Conservation (phyloP, 2,113 vertebrate species). For the Xiphorhynchus elegans region DNA sequence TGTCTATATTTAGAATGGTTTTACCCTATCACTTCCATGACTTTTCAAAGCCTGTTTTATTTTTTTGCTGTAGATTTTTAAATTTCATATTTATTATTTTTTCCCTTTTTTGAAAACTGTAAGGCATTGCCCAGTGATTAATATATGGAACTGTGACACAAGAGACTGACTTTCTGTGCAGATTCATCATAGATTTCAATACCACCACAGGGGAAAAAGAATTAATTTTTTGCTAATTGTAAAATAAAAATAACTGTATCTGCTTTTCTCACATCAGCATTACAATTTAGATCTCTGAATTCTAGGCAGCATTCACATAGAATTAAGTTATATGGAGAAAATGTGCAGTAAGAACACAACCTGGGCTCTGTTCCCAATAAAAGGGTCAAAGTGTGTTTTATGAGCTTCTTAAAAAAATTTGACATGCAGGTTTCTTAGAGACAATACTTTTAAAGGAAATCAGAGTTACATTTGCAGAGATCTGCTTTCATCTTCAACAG, state of each 20-base stretch:
- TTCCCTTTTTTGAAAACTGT: not conserved
- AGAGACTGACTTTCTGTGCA: not conserved
- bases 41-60: not conserved
- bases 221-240: not conserved
- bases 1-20: not conserved
- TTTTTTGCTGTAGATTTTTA: not conserved
- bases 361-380: not conserved
- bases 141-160: not conserved
- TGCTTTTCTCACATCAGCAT: not conserved
- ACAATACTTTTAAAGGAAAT: not conserved
- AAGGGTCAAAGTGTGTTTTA: not conserved
- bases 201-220: accelerated
- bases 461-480: not conserved
- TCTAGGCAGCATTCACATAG: not conserved
- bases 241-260: not conserved
- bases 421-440: not conserved
- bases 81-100: not conserved
- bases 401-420: not conserved
- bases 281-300: not conserved
- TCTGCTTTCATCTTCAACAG: not conserved
- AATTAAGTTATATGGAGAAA: not conserved
- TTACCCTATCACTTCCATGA: not conserved
- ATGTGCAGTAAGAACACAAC: not conserved
- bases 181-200: not conserved
- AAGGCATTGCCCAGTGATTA: not conserved